phyloP scores from a whole-genome alignment of 2,797 vertebrate genomes.

The Anguilla pacifica region DNA sequence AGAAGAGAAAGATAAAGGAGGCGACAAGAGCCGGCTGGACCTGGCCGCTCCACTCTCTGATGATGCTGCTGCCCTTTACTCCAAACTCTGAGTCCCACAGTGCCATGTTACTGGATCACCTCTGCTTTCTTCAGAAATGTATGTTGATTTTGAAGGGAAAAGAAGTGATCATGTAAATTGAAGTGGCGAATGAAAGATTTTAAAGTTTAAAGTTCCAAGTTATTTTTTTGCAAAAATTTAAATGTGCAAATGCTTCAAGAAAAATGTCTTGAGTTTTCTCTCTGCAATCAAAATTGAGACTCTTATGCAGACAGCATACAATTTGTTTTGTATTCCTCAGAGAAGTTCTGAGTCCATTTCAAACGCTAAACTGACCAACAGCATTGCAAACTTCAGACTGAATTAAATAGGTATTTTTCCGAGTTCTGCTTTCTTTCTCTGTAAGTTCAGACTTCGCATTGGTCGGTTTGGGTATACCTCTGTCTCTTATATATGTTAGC shows the following conservation, averaged over 20 bases:
- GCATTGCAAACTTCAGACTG: not conserved
- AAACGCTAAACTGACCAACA: not conserved
- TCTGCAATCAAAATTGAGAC: not conserved
- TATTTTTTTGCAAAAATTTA: not conserved
- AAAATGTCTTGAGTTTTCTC: not conserved
- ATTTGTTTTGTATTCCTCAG: slow-evolving; percentile 4
- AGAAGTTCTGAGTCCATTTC: not conserved
- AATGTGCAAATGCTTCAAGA: not conserved
- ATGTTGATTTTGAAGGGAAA: slow-evolving; percentile 31
- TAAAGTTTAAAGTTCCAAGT: not conserved
- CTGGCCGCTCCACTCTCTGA: slow-evolving; percentile 72
- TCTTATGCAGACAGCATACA: not conserved
- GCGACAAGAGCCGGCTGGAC: slow-evolving; percentile 75
- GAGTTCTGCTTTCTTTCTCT: slow-evolving; percentile 39
- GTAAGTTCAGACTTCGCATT: slow-evolving; percentile 62
- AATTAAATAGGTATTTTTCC: not conserved
- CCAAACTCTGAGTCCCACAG: slow-evolving; percentile 60
- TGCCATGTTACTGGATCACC: slow-evolving; percentile 47
- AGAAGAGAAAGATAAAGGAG: slow-evolving; percentile 75
- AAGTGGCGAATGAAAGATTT: not conserved
- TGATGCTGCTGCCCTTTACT: slow-evolving; percentile 62
- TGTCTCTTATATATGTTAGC: slow-evolving; percentile 76
- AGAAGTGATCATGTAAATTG: not conserved
- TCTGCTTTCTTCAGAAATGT: not conserved
- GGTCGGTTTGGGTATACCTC: slow-evolving; percentile 58